Evolutionary conservation across 1,140 invertebrate genomes (phyloP), one percentile per base, ranked within the genome.

Genomic region (Matsumurasca onukii): DNA sequence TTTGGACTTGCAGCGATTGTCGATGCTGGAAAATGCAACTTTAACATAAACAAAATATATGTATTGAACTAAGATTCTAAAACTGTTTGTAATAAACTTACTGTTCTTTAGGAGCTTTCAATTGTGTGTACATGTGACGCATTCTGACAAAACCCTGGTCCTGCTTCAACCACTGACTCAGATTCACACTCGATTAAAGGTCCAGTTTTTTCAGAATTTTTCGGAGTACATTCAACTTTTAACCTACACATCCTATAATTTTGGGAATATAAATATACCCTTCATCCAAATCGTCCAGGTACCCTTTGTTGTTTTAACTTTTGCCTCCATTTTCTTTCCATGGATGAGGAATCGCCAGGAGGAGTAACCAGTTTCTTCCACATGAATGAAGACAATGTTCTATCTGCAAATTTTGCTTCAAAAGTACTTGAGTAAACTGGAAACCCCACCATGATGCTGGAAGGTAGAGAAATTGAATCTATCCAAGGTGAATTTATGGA

Each of bases 81-180:
- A n/a, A n/a, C n/a, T n/a, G n/a, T n/a, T n/a, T n/a, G n/a, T n/a
- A n/a, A n/a, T n/a, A n/a, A n/a, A n/a, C n/a, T n/a, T n/a, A n/a
- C n/a, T n/a, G n/a, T n/a, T n/a, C n/a, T n/a, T n/a, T n/a, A n/a
- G n/a, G n/a, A n/a, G n/a, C n/a, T n/a, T n/a, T n/a, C n/a, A n/a
- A n/a, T n/a, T n/a, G 76, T 0, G 93, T 95, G 77, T 88, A 90
- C 24, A 75, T 64, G 75, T 95, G 93, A 64, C 93, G 85, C 88
- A 84, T 94, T 95, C 3, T 91, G 92, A 80, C 91, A 95, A 5
- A 69, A 31, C 9, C 86, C 89, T 39, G 93, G 93, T 0, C 91
- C 89, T 69, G 86, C 84, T 77, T 88, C 80, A 15, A 94, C 84
- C 22, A 77, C 45, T 69, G 74, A 78, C 66, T 82, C 79, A 0